Percentiles rank a stretch among this genome's conserved stretches.
Evolutionary conservation across 2,888 invertebrate species (phyloP).

Genomic region (Stegana nigrithorax): DNA sequence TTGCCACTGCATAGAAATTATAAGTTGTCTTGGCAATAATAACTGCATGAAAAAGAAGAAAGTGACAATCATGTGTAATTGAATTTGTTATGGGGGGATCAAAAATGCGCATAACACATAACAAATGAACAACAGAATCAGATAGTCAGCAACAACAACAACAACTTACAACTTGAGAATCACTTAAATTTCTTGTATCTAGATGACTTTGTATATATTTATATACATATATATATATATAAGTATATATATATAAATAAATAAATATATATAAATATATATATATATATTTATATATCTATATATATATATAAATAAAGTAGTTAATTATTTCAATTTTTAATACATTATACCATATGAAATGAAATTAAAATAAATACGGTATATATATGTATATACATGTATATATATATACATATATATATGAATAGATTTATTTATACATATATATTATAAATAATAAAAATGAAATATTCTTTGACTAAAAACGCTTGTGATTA

Average conservation of each 20-base stretch:
- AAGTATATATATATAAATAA: not conserved
- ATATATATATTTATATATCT: constrained; percentile 17
- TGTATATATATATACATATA: constrained; percentile 28
- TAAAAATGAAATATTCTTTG: constrained; percentile 65
- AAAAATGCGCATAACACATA: too few species aligned
- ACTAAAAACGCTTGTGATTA: constrained; percentile 69
- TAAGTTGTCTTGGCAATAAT: too few species aligned
- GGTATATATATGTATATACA: constrained; percentile 25
- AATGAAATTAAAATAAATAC: not conserved
- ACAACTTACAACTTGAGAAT: too few species aligned
- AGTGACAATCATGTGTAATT: too few species aligned
- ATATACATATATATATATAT: not conserved
- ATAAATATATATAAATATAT: constrained; percentile 14
- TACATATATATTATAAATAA: constrained; percentile 18
- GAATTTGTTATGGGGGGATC: too few species aligned
- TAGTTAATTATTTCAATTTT: too few species aligned
- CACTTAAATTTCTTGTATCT: too few species aligned
- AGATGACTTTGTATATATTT: too few species aligned
- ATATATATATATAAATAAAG: constrained; percentile 9
- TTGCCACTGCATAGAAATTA: too few species aligned
- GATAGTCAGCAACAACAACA: too few species aligned
- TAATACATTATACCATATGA: not conserved
- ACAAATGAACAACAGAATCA: too few species aligned
- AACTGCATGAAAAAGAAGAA: too few species aligned
- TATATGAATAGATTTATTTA: constrained; percentile 23